phyloP scores from a whole-genome alignment of 30 jellyfish, hydroid and myxozoan genomes.

The Pelagia noctiluca region DNA sequence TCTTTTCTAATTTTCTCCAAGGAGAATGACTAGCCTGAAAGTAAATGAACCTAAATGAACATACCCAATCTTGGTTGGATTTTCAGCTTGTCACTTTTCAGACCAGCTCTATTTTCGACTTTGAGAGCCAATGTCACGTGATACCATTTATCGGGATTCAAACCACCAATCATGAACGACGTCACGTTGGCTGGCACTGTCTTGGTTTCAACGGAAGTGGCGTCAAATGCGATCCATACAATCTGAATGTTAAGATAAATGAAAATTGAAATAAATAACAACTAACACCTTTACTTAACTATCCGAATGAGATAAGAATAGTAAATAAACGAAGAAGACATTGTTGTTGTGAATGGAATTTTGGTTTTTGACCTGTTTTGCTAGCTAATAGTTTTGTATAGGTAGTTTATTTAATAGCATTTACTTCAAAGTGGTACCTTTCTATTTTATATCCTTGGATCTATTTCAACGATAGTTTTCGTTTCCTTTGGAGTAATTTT shows the following conservation, averaged over 20 bases:
- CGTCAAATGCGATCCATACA: constrained; percentile 63
- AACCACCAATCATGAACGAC: constrained; percentile 43
- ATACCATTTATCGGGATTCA: constrained; percentile 65
- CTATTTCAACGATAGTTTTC: too few relatives aligned
- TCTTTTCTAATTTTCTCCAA: too few relatives aligned
- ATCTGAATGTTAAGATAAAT: constrained; percentile 21
- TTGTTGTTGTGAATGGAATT: too few relatives aligned
- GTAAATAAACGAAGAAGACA: neutral
- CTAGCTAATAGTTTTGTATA: too few relatives aligned
- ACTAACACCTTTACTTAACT: neutral
- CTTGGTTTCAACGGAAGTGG: constrained; percentile 39
- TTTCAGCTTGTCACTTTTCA: constrained; percentile 53
- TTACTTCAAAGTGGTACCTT: too few relatives aligned
- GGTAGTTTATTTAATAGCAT: too few relatives aligned
- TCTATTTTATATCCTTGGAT: too few relatives aligned
- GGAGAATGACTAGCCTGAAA: too few relatives aligned
- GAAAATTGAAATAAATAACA: neutral
- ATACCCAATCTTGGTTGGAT: constrained; percentile 54
- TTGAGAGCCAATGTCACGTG: constrained; percentile 68
- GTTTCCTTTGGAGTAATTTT: too few relatives aligned
- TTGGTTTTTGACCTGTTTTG: too few relatives aligned
- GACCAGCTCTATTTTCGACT: constrained; percentile 54
- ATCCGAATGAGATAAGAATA: neutral
- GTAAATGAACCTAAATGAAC: too few relatives aligned
- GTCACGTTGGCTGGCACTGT: constrained; percentile 63